These are phyloP conservation scores for Rapana venosa DNA, from an alignment of 2,888 invertebrate species.

Conservation along the genomic window DNA sequence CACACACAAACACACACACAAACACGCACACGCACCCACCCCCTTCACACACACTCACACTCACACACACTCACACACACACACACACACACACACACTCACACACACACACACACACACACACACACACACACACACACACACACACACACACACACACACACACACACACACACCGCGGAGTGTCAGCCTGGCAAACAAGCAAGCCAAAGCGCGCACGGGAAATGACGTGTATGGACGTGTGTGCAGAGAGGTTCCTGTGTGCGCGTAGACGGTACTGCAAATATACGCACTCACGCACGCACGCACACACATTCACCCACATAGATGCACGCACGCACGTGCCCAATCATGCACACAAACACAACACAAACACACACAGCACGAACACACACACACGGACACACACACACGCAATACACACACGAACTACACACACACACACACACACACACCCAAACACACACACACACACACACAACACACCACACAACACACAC, in stretches of 20 bases:
- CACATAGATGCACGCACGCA: neutral
- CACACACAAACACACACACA: neutral
- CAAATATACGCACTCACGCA: neutral
- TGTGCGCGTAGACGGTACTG: neutral
- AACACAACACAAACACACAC: neutral
- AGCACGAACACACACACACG: neutral
- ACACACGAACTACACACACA: neutral
- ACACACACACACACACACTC: neutral
- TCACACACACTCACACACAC: neutral
- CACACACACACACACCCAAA: neutral
- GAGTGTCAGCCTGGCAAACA: no score
- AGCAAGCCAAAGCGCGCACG: no score
- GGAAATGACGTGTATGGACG: no score
- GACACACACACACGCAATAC: neutral
- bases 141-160: neutral
- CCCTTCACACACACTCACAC: neutral
- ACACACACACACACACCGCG: no score
- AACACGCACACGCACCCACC: neutral
- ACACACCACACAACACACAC: no score
- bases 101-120: neutral
- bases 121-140: neutral
- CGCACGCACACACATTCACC: neutral
- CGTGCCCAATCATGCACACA: neutral
- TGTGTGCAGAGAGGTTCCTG: no score
- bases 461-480: no score